Evolutionary conservation across 2,888 invertebrate genomes (phyloP), one percentile per base, ranked within the genome.

Genomic region (Dastarcus helophoroides): DNA sequence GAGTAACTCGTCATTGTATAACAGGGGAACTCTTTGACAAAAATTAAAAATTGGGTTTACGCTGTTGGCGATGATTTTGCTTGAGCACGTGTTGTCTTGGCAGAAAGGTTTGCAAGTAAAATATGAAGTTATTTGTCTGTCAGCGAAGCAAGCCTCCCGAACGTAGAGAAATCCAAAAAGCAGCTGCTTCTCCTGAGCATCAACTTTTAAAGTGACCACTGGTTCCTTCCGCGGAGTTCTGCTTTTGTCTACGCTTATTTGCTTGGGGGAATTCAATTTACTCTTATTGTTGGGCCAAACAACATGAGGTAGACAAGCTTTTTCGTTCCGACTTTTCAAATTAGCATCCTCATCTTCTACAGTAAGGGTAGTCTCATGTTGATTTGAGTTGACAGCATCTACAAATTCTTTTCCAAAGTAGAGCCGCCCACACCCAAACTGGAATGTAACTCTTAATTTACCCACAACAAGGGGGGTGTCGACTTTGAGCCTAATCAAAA

Each of bases 1-100:
- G 21, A 75, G 47, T 44, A 76, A 66, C 22, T 64, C 60, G 13
- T 63, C 59, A 24, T 69, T 67, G 37, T 68, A 66, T 29, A 72
- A 55, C 23, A 73, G 55, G 8, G 73, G 68, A 41, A 73, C 64
- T 37, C 65, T 53, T 67, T 73, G 64, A 41, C 56, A 60, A 47
- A 67, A 67, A 49, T 67, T 58, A 44, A 65, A 69, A 35, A 58
- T 45, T 2, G 68, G 67, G 46, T 63, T 61, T 24, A 53, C 50
- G 11, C 57, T 62, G 35, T 60, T 50, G 22, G 42, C 51, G 34
- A 63, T 56, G 22, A 65, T 37, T 44, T 56, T 54, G 53, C 67
- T 68, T 16, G 48, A 52, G 23, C 60, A 53, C 34, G 55, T 53
- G 36, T 65, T 64, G 29, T 63, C 62, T 37, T 59, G 56, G 58